A percentile compares a stretch with the other conserved stretches of the same genome.
These are phyloP conservation scores for Manis pentadactyla DNA, from an alignment of 2,797 vertebrate genomes.

Conservation along the genomic window DNA sequence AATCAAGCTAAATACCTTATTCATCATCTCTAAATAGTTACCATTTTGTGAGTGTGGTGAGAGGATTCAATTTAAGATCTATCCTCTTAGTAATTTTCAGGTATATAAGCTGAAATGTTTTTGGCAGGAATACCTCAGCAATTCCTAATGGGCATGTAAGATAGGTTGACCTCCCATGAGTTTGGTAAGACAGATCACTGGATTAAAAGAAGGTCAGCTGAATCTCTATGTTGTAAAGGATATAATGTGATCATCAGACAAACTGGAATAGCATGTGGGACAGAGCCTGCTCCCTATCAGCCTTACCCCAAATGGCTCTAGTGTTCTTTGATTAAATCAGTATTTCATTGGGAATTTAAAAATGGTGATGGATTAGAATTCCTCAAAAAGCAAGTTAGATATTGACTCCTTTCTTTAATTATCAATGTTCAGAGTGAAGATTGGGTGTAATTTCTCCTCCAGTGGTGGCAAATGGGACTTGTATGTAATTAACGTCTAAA, in stretches of 20 bases:
- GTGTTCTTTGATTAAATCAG: background rate
- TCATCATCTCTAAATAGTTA: background rate
- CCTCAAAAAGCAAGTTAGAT: background rate
- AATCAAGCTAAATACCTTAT: background rate
- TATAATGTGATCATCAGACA: background rate
- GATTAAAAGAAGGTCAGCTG: background rate
- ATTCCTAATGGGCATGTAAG: background rate
- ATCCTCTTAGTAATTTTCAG: background rate
- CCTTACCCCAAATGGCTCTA: background rate
- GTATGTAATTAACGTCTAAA: slow-evolving; percentile 51
- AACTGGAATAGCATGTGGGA: background rate
- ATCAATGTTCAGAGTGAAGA: background rate
- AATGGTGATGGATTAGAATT: background rate
- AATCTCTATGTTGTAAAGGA: background rate
- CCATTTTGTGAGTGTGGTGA: background rate
- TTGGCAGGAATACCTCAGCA: background rate
- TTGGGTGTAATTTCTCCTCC: background rate
- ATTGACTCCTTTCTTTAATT: background rate
- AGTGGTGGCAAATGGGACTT: background rate
- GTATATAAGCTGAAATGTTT: background rate
- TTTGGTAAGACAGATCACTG: background rate
- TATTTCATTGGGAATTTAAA: background rate
- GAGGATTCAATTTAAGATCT: background rate
- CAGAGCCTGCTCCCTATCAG: background rate
- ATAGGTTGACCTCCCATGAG: background rate